These are phyloP conservation scores for Cydia fagiglandana DNA, from an alignment of 1,140 invertebrate genomes.

Conservation along the genomic window DNA sequence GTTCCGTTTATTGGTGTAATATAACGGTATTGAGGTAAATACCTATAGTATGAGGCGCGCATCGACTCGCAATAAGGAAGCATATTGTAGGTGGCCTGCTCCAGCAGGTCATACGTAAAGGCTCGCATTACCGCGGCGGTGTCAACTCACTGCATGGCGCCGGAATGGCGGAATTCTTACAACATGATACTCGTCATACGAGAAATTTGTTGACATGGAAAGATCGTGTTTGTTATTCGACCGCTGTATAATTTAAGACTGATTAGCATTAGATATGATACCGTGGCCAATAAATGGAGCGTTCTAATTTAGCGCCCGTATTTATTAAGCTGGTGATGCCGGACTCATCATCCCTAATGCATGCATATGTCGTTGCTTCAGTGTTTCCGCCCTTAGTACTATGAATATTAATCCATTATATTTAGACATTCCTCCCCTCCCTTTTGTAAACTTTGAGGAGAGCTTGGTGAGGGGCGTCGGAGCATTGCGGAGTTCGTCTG, in stretches of 20 bases:
- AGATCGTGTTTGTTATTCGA: slow-evolving; percentile 30
- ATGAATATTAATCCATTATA: slow-evolving; percentile 61
- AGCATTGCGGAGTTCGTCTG: slow-evolving; percentile 41
- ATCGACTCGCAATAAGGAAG: slow-evolving; percentile 11
- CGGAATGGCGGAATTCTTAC: slow-evolving; percentile 52
- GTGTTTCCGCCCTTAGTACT: slow-evolving; percentile 65
- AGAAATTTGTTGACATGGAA: slow-evolving; percentile 34
- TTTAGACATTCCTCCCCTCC: slow-evolving; percentile 39
- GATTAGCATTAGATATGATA: slow-evolving; percentile 28
- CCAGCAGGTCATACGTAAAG: slow-evolving; percentile 26
- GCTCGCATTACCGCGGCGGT: slow-evolving; percentile 37
- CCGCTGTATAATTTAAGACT: slow-evolving; percentile 16
- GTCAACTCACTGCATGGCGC: slow-evolving; percentile 63
- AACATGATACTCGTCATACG: slow-evolving; percentile 52
- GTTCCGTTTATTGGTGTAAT: slow-evolving; percentile 5
- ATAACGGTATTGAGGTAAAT: background rate
- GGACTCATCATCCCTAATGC: slow-evolving; percentile 74
- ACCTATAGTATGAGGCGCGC: background rate
- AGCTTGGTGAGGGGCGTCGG: background rate
- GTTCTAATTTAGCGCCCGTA: slow-evolving; percentile 58
- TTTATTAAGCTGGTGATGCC: slow-evolving; percentile 36
- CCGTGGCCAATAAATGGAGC: slow-evolving; percentile 64
- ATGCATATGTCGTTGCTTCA: slow-evolving; percentile 75
- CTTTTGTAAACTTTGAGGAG: background rate
- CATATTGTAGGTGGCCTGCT: slow-evolving; percentile 2